These are phyloP conservation scores for Andricus curvator DNA, from an alignment of 2,888 invertebrate species.

Conservation along the genomic window DNA sequence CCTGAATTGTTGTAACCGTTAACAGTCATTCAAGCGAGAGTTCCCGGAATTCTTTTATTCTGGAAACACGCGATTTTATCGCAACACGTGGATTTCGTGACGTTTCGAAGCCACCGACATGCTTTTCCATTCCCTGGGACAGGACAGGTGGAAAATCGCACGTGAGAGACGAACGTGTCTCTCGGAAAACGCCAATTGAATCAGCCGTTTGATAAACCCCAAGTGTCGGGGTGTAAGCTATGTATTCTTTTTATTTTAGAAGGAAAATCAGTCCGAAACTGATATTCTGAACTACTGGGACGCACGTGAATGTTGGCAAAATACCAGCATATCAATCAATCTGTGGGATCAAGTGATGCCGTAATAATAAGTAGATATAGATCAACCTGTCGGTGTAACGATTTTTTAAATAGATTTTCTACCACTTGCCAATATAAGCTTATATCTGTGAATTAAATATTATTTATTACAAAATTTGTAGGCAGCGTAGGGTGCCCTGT, in stretches of 20 bases:
- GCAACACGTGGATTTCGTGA: slow-evolving; percentile 2
- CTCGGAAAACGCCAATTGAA: background rate
- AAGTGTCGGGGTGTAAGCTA: background rate
- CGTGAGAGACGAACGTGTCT: background rate
- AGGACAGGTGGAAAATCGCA: slow-evolving; percentile 7
- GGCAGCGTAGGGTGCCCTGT: too few relatives aligned
- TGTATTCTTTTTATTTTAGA: background rate
- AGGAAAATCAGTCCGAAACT: background rate
- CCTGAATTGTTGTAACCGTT: slow-evolving; percentile 23
- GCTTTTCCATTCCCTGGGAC: background rate
- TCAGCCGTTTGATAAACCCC: background rate
- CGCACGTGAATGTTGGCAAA: background rate
- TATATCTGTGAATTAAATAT: too few relatives aligned
- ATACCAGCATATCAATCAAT: background rate
- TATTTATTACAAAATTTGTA: too few relatives aligned
- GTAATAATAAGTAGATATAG: too few relatives aligned
- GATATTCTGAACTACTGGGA: background rate
- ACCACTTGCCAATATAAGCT: too few relatives aligned
- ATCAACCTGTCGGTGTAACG: too few relatives aligned
- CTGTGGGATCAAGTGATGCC: too few relatives aligned
- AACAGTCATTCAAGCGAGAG: slow-evolving; percentile 27
- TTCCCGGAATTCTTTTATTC: slow-evolving; percentile 13
- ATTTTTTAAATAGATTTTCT: too few relatives aligned
- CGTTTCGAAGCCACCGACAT: background rate
- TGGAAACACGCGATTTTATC: slow-evolving; percentile 18